Evolutionary conservation across 2,888 invertebrate genomes (phyloP).

Genomic region (Platynereis dumerilii): DNA sequence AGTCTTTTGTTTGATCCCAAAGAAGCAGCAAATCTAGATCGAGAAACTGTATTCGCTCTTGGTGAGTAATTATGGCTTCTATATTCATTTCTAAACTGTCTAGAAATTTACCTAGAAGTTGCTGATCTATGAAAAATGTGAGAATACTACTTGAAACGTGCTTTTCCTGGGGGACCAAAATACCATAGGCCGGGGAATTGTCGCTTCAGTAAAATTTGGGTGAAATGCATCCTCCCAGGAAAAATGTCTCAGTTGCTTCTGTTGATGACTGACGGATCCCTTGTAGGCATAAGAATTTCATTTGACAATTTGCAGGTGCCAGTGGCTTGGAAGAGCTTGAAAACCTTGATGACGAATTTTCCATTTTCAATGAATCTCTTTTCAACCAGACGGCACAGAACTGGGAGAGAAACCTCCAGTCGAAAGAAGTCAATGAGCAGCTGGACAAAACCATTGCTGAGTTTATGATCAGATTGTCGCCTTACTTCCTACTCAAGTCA

Average conservation of each 20-base stretch:
- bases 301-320: constrained; percentile 69
- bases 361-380: constrained; percentile 76
- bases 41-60: constrained; percentile 84
- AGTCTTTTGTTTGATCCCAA: constrained; percentile 89
- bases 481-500: constrained; percentile 84
- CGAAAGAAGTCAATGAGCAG: constrained; percentile 75
- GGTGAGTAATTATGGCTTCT: too few relatives aligned
- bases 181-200: too few relatives aligned
- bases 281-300: too few relatives aligned
- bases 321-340: constrained; percentile 85
- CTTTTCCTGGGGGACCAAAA: too few relatives aligned
- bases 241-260: too few relatives aligned
- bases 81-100: too few relatives aligned
- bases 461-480: constrained; percentile 81
- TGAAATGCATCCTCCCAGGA: too few relatives aligned
- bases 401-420: constrained; percentile 81
- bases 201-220: too few relatives aligned
- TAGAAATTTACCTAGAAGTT: too few relatives aligned
- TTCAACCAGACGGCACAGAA: constrained; percentile 79
- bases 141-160: too few relatives aligned
- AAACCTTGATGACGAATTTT: constrained; percentile 75
- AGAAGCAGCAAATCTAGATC: constrained; percentile 86
- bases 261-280: too few relatives aligned
- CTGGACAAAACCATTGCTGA: constrained; percentile 78
- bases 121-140: not conserved